Base-by-base conservation (phyloP, 2,797 vertebrate species). In the Valencia hispanica region DNA sequence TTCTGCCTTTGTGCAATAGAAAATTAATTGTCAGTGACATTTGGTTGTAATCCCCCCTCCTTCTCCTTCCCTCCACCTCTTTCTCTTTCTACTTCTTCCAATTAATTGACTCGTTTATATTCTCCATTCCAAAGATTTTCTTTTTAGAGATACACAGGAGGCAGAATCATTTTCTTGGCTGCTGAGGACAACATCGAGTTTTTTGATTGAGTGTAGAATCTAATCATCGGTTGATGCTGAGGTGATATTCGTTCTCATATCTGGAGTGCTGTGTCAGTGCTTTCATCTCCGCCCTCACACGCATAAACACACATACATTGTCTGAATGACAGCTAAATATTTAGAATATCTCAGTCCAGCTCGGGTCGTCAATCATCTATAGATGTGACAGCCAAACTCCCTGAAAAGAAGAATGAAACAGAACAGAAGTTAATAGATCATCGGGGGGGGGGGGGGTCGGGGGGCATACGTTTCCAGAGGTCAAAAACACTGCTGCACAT, bases 1-100 rank as follows among this genome's bases (percentile, higher is more conserved):
- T 87, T 87, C 87, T 84, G 78, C 86, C 86, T 85, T 86, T 90
- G 89, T 87, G 73, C 82, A 66, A 85, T 59, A 34, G 89, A 85
- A 91, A 92, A 93, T 92, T 91, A 93, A 93, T 93, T 93, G 90
- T 84, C 83, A 83, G 48, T 91, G 91, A 91, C 90, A 91, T 93
- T 93, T 88, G 79, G 88, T 85, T 87, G 86, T 87, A 89, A 88
- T 88, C 86, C 86, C 80, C 75, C 50, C 70, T 79, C 20, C 57
- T 69, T 15, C 17, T 22, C 32, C 55, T 15, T 51, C 68, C 32
- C 75, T 66, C 80, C 79, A 61, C 41, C 77, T 55, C 25, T 39
- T 61, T 79, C 73, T 70, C 71, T 88, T 80, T 90, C 79, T 32
- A 70, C 87, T 89, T 87, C 88, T 85, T 53, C 86, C 82, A 81